Evolutionary conservation across 2,113 vertebrate species (phyloP), one percentile per base, ranked within the genome.

Genomic region (Ia io): DNA sequence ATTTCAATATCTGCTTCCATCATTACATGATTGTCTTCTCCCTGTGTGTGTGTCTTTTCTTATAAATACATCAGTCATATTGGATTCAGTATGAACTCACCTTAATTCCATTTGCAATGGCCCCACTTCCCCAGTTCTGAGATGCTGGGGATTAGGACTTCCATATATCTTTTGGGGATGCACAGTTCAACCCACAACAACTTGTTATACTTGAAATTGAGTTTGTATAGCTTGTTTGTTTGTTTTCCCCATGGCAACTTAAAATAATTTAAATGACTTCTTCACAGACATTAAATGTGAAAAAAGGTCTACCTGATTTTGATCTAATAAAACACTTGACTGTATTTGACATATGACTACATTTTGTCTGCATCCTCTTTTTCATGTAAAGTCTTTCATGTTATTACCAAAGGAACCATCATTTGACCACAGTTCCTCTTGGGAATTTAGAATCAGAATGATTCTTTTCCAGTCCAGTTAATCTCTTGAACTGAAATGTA

Each of bases 211-310:
- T 78, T 88, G 77, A 61, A 93, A 84, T 30, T 77, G 47, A 56
- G 14, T 80, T 65, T 49, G 65, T 40, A 56, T 20, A 56, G 44
- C 32, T 17, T 84, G 14, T 14, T 78, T 80, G 77, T 70, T 92
- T 56, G 1, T 76, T 92, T 59, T 3, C 9, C 25, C 82, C 59
- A 59, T 13, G 56, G 47, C 18, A 84, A 74, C 9, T 73, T 93
- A 59, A 84, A 70, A 30, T 80, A 89, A 85, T 76, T 94, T 61
- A 84, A 89, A 42, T 85, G 69, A 79, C 35, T 83, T 79, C 42
- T 11, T 89, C 89, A 80, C 9, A 61, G 30, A 10, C 14, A 73
- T 56, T 86, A 69, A 85, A 70, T 74, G 65, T 74, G 12, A 37
- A 74, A 74, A 79, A 87, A 74, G 16, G n/a, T 30, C 25, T 65